Percentiles rank a stretch among this genome's conserved stretches.
Conservation (phyloP, 2,888 invertebrate genomes). For the Cremastinae sp. region DNA sequence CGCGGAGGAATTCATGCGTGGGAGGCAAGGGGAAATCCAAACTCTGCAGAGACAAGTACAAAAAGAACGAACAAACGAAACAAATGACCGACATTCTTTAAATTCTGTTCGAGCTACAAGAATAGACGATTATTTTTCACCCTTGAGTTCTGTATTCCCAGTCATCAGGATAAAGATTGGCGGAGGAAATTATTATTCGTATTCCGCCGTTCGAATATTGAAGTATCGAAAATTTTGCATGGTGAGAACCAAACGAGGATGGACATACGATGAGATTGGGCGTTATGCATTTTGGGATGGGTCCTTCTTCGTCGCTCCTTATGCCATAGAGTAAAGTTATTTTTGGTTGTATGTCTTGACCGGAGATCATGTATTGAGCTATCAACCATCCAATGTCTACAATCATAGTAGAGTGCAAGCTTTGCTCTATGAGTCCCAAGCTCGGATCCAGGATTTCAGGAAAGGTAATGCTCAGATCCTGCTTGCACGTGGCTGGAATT, state of each 20-base stretch:
- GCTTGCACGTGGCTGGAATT: conserved; percentile 84
- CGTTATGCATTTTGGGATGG: conserved; percentile 69
- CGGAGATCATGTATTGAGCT: conserved; percentile 90
- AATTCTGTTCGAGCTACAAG: too few relatives aligned
- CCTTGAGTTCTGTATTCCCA: conserved; percentile 98
- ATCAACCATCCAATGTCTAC: conserved; percentile 94
- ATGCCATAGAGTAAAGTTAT: conserved; percentile 67
- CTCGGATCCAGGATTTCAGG: conserved; percentile 90
- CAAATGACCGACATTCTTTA: too few relatives aligned
- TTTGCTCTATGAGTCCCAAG: conserved; percentile 87
- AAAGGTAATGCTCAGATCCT: conserved; percentile 86
- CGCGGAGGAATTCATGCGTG: conserved; percentile 83
- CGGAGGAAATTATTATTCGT: conserved; percentile 93
- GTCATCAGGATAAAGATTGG: conserved; percentile 94
- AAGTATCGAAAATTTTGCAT: conserved; percentile 91
- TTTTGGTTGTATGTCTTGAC: conserved; percentile 82
- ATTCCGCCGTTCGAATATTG: conserved; percentile 91
- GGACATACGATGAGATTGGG: conserved; percentile 68
- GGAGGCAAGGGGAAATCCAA: conserved; percentile 93
- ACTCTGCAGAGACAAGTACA: conserved; percentile 82
- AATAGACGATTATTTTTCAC: conserved; percentile 77
- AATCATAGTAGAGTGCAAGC: conserved; percentile 96
- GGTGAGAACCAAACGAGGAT: conserved; percentile 73
- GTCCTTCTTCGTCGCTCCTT: conserved; percentile 43
- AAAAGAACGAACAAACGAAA: too few relatives aligned